Conservation (phyloP, 2,888 invertebrate species). For the Pteria penguin region DNA sequence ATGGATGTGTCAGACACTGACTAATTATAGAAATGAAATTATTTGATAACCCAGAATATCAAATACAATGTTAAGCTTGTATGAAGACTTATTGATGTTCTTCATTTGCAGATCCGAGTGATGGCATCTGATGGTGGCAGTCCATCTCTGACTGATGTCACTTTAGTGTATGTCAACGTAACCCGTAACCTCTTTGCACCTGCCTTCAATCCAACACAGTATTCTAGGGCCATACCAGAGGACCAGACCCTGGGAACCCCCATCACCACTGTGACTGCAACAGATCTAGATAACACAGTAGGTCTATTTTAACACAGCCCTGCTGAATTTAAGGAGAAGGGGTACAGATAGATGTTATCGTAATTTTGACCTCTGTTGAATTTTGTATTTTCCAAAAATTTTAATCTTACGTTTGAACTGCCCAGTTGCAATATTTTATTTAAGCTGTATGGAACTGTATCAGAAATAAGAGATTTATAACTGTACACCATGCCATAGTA, state of each 20-base stretch:
- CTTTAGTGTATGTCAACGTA: conserved; percentile 68
- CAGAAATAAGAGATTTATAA: too few species aligned
- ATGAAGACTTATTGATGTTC: neutral
- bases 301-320: conserved; percentile 44
- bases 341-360: too few species aligned
- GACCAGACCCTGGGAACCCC: conserved; percentile 54
- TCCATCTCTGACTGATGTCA: conserved; percentile 63
- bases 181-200: conserved; percentile 73
- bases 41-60: neutral
- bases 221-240: conserved; percentile 50
- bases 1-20: too few species aligned
- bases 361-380: too few species aligned
- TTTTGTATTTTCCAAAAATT: too few species aligned
- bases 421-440: too few species aligned
- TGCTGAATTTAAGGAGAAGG: too few species aligned
- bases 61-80: neutral
- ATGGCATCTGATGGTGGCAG: conserved; percentile 69
- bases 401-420: too few species aligned
- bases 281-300: conserved; percentile 60
- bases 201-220: conserved; percentile 47
- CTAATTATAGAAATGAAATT: too few species aligned
- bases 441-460: too few species aligned
- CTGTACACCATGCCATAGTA: too few species aligned
- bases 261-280: conserved; percentile 50
- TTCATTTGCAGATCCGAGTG: conserved; percentile 63